A percentile compares a stretch with the other conserved stretches of the same genome.
These are phyloP conservation scores for Melanophora roralis DNA, from an alignment of 2,888 invertebrate species.

Conservation along the genomic window DNA sequence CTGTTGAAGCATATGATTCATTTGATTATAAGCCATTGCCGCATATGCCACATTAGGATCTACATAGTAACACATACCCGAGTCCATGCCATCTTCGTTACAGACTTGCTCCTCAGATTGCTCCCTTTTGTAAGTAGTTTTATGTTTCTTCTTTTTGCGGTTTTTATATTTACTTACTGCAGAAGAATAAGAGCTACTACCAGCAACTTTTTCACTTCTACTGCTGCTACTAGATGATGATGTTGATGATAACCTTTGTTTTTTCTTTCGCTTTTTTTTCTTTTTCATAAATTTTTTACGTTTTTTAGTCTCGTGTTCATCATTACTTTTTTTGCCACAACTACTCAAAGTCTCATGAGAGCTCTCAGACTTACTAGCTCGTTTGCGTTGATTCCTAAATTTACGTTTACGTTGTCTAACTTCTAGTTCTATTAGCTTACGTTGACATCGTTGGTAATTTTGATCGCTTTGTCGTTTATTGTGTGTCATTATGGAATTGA, in stretches of 20 bases:
- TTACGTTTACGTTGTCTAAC: conserved; percentile 59
- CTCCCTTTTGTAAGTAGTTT: neutral
- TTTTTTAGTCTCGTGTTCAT: neutral
- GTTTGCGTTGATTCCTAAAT: conserved; percentile 22
- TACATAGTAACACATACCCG: conserved; percentile 39
- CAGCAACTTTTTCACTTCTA: conserved; percentile 33
- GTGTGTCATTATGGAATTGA: conserved; percentile 68
- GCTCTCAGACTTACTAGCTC: conserved; percentile 25
- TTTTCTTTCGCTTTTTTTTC: conserved; percentile 38
- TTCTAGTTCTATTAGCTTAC: conserved; percentile 70
- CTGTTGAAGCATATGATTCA: conserved; percentile 51
- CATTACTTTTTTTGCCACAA: conserved; percentile 21
- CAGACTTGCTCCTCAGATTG: conserved; percentile 49
- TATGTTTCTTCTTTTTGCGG: neutral
- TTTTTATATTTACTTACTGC: conserved; percentile 20
- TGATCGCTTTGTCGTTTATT: conserved; percentile 68
- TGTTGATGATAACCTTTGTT: neutral
- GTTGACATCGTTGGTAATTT: conserved; percentile 66
- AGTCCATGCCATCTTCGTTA: conserved; percentile 36
- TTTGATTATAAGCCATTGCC: conserved; percentile 66
- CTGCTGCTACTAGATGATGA: conserved; percentile 46
- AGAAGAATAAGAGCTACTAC: conserved; percentile 34
- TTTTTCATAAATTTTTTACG: conserved; percentile 32
- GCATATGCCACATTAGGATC: conserved; percentile 54
- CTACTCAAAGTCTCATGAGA: conserved; percentile 35